These are phyloP conservation scores for Pollenia labialis DNA, from an alignment of 2,888 invertebrate species.

Conservation along the genomic window DNA sequence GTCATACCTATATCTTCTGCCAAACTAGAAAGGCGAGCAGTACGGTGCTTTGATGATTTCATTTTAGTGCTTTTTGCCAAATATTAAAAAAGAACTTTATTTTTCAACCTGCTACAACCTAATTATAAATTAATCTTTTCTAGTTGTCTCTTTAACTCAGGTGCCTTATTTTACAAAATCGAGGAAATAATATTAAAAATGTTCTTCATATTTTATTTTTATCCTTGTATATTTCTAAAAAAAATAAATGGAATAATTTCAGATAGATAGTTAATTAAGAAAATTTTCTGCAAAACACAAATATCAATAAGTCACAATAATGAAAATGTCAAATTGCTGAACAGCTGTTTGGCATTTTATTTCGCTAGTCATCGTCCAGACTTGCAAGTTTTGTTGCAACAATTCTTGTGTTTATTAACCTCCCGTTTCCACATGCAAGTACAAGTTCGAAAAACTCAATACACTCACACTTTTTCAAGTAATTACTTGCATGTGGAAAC, in stretches of 20 bases:
- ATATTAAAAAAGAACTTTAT: background rate
- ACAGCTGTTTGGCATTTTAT: background rate
- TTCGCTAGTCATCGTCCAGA: too few relatives aligned
- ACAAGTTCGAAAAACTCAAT: too few relatives aligned
- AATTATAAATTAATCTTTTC: background rate
- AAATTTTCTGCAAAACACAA: slow-evolving; percentile 1
- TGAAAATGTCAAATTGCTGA: background rate
- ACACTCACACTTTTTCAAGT: too few relatives aligned
- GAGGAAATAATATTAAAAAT: background rate
- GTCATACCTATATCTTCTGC: slow-evolving; percentile 81
- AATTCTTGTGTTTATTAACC: too few relatives aligned
- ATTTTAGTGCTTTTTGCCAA: slow-evolving; percentile 70
- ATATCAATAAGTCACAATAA: background rate
- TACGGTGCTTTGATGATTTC: slow-evolving; percentile 81
- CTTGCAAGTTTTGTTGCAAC: too few relatives aligned
- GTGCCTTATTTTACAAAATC: background rate
- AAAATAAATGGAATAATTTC: background rate
- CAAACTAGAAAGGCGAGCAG: slow-evolving; percentile 81
- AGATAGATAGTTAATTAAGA: background rate
- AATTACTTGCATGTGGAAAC: too few relatives aligned
- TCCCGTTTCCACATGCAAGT: too few relatives aligned
- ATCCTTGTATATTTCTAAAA: background rate
- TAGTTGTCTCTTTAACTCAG: background rate
- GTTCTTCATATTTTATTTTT: background rate
- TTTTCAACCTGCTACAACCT: background rate